Conservation (phyloP, 2,797 vertebrate genomes). For the Martes flavigula region DNA sequence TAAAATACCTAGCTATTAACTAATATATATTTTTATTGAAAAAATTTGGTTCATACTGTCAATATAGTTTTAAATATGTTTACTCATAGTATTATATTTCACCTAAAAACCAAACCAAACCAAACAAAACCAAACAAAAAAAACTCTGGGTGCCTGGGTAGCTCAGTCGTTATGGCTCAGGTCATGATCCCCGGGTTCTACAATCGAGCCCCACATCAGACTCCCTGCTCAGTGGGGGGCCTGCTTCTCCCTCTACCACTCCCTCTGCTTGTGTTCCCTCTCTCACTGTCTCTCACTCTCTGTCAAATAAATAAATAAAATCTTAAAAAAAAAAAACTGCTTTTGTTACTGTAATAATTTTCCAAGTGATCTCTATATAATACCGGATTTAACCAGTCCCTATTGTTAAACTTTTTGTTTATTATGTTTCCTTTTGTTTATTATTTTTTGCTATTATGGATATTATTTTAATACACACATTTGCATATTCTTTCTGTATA, state of each 20-base stretch:
- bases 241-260: too few species aligned
- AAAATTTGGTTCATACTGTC: not conserved
- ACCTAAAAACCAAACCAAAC: not conserved
- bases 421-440: not conserved
- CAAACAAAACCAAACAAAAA: too few species aligned
- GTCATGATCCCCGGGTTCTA: too few species aligned
- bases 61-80: not conserved
- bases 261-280: too few species aligned
- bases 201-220: too few species aligned
- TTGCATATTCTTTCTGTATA: not conserved
- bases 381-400: not conserved
- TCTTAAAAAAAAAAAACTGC: not conserved
- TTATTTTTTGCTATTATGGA: not conserved
- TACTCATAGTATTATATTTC: not conserved
- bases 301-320: too few species aligned
- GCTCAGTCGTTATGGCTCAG: too few species aligned
- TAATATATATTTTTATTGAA: not conserved
- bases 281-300: too few species aligned
- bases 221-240: too few species aligned
- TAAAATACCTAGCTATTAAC: not conserved
- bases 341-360: not conserved
- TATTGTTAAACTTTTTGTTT: not conserved
- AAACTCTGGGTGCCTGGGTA: too few species aligned
- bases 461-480: not conserved
- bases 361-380: not conserved